Conservation (phyloP, 2,797 vertebrate genomes). For the Sebastes oblongus region DNA sequence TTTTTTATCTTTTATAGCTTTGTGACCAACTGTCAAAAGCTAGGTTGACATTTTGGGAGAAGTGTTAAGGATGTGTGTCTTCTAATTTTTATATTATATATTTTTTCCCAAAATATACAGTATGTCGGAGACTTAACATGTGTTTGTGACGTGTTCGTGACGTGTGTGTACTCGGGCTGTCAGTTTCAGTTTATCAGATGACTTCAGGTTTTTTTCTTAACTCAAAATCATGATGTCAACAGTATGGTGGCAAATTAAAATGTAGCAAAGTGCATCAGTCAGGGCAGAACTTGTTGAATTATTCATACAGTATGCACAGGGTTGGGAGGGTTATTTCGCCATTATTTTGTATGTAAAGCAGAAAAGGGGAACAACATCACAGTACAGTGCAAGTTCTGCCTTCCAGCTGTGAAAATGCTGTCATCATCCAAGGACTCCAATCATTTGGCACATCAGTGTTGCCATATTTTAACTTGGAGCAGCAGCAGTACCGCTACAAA, state of each 20-base stretch:
- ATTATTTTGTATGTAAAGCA: not conserved
- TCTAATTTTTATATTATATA: not conserved
- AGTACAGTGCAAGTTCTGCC: not conserved
- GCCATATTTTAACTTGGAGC: not conserved
- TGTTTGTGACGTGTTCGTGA: not conserved
- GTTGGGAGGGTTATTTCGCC: not conserved
- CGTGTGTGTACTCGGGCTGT: not conserved
- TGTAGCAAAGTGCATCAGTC: not conserved
- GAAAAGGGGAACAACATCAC: not conserved
- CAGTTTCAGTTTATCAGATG: not conserved
- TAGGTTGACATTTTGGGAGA: not conserved
- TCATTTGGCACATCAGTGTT: not conserved
- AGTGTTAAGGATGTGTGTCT: not conserved
- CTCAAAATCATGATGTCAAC: not conserved
- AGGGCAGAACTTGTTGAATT: not conserved
- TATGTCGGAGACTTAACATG: not conserved
- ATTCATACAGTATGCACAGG: not conserved
- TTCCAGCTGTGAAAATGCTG: not conserved
- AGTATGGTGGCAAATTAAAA: not conserved
- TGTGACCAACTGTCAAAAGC: not conserved
- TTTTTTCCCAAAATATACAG: not conserved
- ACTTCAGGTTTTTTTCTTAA: not conserved
- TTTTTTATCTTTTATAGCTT: not conserved
- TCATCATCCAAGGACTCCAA: not conserved
- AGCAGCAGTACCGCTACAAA: not conserved